Percentiles rank a stretch among this genome's conserved stretches.
Conservation (phyloP, 2,113 vertebrate genomes). For the Odobenus rosmarus region DNA sequence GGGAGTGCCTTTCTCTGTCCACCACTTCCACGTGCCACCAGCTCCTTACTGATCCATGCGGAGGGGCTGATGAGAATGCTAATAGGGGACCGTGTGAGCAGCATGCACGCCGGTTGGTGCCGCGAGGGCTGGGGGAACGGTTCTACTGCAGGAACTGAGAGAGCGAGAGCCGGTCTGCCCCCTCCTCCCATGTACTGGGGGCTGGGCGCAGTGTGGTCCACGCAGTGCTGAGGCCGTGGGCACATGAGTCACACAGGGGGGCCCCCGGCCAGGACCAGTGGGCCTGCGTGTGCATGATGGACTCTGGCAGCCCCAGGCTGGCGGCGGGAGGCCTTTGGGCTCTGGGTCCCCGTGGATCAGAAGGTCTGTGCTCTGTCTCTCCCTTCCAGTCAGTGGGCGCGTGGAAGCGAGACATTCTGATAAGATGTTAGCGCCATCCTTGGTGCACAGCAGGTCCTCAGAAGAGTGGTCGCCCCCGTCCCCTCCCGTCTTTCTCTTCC, state of each 20-base stretch:
- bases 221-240: background rate
- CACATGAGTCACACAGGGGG: background rate
- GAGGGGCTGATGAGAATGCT: background rate
- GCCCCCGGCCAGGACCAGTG: background rate
- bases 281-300: accelerated
- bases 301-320: background rate
- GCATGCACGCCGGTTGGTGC: background rate
- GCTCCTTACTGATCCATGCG: background rate
- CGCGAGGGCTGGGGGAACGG: accelerated
- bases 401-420: accelerated
- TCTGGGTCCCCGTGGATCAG: accelerated
- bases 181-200: accelerated
- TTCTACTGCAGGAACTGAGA: background rate
- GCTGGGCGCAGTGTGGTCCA: accelerated
- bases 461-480: background rate
- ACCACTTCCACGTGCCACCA: background rate
- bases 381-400: background rate
- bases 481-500: background rate
- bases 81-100: background rate
- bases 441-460: background rate
- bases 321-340: too few species aligned
- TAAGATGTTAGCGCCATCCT: background rate
- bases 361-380: background rate
- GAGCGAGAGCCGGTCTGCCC: background rate
- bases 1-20: background rate